Evolutionary conservation across 2,888 invertebrate species (phyloP).

Genomic region (Diloba caeruleocephala): DNA sequence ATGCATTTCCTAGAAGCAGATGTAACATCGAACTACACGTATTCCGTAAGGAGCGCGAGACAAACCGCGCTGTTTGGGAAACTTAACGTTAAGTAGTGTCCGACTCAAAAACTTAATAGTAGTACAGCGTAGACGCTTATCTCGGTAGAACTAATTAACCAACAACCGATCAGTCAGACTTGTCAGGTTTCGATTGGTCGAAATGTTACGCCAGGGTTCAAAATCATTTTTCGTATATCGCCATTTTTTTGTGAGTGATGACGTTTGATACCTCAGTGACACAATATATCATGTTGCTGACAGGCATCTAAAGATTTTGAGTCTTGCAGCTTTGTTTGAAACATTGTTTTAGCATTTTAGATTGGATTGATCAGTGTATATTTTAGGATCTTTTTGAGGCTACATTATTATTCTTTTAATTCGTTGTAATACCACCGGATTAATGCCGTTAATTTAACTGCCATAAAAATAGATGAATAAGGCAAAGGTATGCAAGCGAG

Average conservation of each 20-base stretch:
- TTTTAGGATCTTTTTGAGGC: constrained; percentile 65
- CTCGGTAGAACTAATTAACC: constrained; percentile 19
- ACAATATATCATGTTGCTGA: constrained; percentile 32
- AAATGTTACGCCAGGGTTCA: constrained; percentile 22
- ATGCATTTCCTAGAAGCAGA: constrained; percentile 13
- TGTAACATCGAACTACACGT: constrained; percentile 2
- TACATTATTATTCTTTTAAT: constrained; percentile 55
- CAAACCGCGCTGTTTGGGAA: constrained; percentile 13
- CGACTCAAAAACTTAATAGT: constrained; percentile 28
- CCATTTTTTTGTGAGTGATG: constrained; percentile 32
- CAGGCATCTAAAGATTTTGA: constrained; percentile 49
- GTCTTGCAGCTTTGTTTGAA: constrained; percentile 53
- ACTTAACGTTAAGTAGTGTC: constrained; percentile 27
- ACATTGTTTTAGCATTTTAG: constrained; percentile 53
- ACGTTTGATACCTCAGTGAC: constrained; percentile 49
- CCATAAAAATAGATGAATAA: constrained; percentile 51
- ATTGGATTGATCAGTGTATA: constrained; percentile 58
- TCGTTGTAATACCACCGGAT: constrained; percentile 56
- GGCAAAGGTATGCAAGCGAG: constrained; percentile 45
- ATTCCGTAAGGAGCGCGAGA: background rate
- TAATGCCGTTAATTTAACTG: constrained; percentile 54
- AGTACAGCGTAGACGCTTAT: constrained; percentile 32
- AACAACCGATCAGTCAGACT: background rate
- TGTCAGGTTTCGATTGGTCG: constrained; percentile 8
- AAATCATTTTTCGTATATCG: constrained; percentile 23